phyloP scores from a whole-genome alignment of 2,888 invertebrate genomes.

The Euzetes globulus region DNA sequence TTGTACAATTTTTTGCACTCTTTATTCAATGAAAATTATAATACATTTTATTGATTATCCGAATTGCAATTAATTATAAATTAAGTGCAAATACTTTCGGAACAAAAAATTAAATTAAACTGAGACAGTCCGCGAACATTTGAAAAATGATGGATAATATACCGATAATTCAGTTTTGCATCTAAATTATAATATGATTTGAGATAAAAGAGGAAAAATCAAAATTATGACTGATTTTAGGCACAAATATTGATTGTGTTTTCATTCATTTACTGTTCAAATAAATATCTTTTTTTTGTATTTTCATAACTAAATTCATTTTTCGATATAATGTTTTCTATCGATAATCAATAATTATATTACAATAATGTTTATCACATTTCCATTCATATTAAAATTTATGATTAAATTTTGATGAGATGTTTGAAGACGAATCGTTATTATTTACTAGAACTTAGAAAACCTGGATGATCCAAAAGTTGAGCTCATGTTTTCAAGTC shows the following conservation, averaged over 20 bases:
- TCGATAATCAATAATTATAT: neutral
- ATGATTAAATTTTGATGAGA: neutral
- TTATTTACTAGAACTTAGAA: too few species aligned
- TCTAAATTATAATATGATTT: neutral
- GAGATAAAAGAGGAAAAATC: neutral
- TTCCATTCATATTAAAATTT: neutral
- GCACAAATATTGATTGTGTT: conserved; percentile 13
- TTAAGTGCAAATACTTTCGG: too few species aligned
- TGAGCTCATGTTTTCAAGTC: neutral
- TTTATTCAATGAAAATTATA: too few species aligned
- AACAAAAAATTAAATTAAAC: too few species aligned
- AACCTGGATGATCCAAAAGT: neutral
- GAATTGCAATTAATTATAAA: too few species aligned
- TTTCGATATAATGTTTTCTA: neutral
- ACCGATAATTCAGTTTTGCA: neutral
- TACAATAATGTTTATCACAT: conserved; percentile 7
- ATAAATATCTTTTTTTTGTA: neutral
- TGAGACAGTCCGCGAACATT: too few species aligned
- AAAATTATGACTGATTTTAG: neutral
- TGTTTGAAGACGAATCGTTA: neutral
- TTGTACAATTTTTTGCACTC: too few species aligned
- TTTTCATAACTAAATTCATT: neutral
- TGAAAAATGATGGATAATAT: neutral
- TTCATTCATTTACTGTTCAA: neutral
- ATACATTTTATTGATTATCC: too few species aligned